These are phyloP conservation scores for Dorcus parallelipipedus DNA, from an alignment of 2,888 invertebrate species.

Conservation along the genomic window DNA sequence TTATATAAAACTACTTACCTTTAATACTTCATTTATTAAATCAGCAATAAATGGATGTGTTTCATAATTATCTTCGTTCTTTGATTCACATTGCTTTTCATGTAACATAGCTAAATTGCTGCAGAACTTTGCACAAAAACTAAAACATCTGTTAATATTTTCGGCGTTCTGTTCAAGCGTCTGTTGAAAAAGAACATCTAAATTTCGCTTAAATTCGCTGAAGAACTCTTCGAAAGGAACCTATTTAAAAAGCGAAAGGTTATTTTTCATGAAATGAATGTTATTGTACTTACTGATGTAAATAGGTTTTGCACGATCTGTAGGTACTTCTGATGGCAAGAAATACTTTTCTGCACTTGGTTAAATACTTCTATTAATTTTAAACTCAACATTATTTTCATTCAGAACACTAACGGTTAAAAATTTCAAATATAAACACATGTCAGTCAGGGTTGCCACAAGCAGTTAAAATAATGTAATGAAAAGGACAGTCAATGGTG, in stretches of 20 bases:
- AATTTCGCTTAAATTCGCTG: constrained; percentile 1
- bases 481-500: too few relatives aligned
- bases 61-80: constrained; percentile 2
- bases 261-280: too few relatives aligned
- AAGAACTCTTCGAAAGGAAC: background rate
- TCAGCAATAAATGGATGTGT: constrained; percentile 6
- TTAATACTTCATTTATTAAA: constrained; percentile 2
- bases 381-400: too few relatives aligned
- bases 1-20: constrained; percentile 1
- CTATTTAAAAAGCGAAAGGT: too few relatives aligned
- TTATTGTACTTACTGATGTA: background rate
- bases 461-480: too few relatives aligned
- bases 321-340: constrained; percentile 1
- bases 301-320: constrained; percentile 2
- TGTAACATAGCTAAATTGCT: background rate
- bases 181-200: background rate
- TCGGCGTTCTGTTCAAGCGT: background rate
- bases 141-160: too few relatives aligned
- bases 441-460: too few relatives aligned
- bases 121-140: too few relatives aligned
- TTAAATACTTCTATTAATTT: constrained; percentile 1
- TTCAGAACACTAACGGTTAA: too few relatives aligned
- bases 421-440: too few relatives aligned
- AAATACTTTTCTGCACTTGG: background rate
- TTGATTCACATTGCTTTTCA: background rate